Percentiles rank a stretch among this genome's conserved stretches.
These are phyloP conservation scores for Etheostoma cragini DNA, from an alignment of 2,113 vertebrate species.

Conservation along the genomic window DNA sequence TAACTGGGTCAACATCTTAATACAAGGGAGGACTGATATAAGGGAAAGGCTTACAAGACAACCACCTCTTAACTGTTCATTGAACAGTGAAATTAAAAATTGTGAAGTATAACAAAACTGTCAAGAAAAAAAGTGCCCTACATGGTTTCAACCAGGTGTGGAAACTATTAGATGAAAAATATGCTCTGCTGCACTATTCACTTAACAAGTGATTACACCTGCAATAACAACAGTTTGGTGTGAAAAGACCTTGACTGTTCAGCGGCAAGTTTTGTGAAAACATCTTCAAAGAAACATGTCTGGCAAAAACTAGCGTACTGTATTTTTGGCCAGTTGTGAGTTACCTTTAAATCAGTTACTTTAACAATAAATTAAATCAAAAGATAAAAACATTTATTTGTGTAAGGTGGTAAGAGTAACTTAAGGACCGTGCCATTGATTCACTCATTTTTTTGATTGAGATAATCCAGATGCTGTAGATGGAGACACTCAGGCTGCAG, in stretches of 20 bases:
- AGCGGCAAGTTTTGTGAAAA: conserved; percentile 28
- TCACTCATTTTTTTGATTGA: neutral
- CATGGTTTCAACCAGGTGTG: conserved; percentile 47
- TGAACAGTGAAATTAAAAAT: conserved; percentile 80
- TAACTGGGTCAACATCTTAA: conserved; percentile 26
- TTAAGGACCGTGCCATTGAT: neutral
- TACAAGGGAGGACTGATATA: conserved; percentile 26
- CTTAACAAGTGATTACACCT: conserved; percentile 63
- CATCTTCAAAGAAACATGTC: neutral
- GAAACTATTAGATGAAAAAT: conserved; percentile 52
- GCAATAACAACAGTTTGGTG: conserved; percentile 50
- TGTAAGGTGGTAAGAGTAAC: neutral
- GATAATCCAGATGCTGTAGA: neutral
- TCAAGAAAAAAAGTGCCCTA: conserved; percentile 42
- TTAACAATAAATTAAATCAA: neutral
- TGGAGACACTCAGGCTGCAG: neutral
- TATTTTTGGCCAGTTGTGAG: neutral
- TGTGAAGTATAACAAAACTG: conserved; percentile 65
- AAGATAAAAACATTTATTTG: conserved; percentile 5
- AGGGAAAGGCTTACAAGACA: conserved; percentile 14
- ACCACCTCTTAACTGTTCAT: conserved; percentile 55
- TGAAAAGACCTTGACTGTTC: conserved; percentile 24
- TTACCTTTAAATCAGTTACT: neutral
- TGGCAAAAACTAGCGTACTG: neutral
- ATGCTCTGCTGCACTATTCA: conserved; percentile 38